Conservation (phyloP, 2,888 invertebrate genomes). For the Therioaphis trifolii region DNA sequence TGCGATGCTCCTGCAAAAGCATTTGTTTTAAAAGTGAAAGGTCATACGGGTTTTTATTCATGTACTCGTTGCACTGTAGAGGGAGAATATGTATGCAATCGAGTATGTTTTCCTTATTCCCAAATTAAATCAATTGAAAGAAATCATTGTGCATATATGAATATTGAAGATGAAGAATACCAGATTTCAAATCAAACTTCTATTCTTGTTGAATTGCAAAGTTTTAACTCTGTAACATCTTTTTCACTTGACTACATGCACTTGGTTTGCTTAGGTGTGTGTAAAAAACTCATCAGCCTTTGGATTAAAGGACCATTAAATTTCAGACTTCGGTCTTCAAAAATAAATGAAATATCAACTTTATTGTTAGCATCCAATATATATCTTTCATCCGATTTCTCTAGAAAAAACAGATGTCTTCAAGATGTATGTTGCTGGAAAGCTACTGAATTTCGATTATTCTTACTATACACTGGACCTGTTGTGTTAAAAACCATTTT, state of each 20-base stretch:
- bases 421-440: constrained; percentile 26
- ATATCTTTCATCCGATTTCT: constrained; percentile 12
- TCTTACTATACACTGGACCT: too few species aligned
- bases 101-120: constrained; percentile 23
- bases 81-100: constrained; percentile 27
- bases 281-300: constrained; percentile 8
- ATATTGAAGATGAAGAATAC: constrained; percentile 21
- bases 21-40: constrained; percentile 18
- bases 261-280: constrained; percentile 9
- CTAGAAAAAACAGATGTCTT: constrained; percentile 4
- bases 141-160: constrained; percentile 9
- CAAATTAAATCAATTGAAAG: constrained; percentile 4
- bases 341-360: constrained; percentile 17
- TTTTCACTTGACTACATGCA: background rate
- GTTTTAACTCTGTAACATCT: constrained; percentile 13
- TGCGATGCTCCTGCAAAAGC: constrained; percentile 15
- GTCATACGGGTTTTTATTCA: background rate
- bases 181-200: constrained; percentile 4
- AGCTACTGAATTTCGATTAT: constrained; percentile 2
- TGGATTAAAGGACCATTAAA: constrained; percentile 28
- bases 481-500: constrained; percentile 17
- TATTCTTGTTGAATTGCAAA: constrained; percentile 10
- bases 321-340: constrained; percentile 3
- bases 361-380: background rate
- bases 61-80: constrained; percentile 21